Conservation (phyloP, 2,888 invertebrate genomes). For the Minunthozetes semirufus region DNA sequence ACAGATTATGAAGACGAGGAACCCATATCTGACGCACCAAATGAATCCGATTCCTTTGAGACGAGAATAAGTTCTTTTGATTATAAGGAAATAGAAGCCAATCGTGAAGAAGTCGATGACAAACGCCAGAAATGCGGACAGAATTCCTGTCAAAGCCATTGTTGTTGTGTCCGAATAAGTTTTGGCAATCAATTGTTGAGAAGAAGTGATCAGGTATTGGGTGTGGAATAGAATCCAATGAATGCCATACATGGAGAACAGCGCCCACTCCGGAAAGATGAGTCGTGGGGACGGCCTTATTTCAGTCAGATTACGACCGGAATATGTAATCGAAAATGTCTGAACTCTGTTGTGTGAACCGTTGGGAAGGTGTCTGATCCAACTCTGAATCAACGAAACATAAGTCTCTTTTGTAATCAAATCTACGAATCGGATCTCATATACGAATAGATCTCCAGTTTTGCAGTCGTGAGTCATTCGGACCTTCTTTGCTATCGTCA, state of each 20-base stretch:
- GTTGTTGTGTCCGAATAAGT: background rate
- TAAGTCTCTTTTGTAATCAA: background rate
- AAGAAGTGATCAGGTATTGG: background rate
- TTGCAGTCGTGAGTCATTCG: background rate
- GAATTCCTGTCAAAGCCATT: background rate
- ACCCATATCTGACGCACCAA: background rate
- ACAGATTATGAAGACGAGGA: background rate
- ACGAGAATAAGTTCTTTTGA: background rate
- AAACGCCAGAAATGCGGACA: background rate
- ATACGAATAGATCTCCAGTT: background rate
- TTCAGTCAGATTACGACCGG: background rate
- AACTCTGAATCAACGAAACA: background rate
- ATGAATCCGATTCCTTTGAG: background rate
- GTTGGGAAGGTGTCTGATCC: background rate
- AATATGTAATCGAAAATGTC: background rate
- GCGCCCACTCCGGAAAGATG: background rate
- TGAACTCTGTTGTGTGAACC: background rate
- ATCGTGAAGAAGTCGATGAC: background rate
- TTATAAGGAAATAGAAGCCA: background rate
- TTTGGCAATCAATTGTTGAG: background rate
- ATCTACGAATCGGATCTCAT: background rate
- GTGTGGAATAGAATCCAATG: background rate
- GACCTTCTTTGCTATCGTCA: background rate
- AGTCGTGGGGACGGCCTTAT: background rate
- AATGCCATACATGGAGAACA: background rate